Evolutionary conservation across 2,888 invertebrate species (phyloP).

Genomic region (Lasioglossum vierecki): DNA sequence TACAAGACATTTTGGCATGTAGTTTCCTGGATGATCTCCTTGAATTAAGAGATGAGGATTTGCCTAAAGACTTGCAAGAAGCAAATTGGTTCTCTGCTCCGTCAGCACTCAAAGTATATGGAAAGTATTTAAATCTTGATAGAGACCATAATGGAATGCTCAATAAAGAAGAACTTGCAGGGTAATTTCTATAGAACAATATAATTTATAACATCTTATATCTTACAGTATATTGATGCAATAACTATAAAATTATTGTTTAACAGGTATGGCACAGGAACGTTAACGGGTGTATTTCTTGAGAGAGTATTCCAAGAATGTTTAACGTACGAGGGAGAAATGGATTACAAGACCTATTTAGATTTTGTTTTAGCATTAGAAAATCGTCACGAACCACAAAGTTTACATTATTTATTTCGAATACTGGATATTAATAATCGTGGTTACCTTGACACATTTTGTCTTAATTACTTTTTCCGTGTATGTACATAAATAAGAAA

Average conservation of each 20-base stretch:
- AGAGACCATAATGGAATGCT: constrained; percentile 98
- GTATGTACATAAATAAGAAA: constrained; percentile 82
- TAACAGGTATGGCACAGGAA: constrained; percentile 93
- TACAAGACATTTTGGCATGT: constrained; percentile 95
- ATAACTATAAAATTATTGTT: constrained; percentile 34
- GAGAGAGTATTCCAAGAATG: constrained; percentile 98
- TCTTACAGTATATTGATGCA: background rate
- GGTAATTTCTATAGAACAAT: constrained; percentile 84
- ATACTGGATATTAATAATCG: constrained; percentile 95
- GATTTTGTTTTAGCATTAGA: constrained; percentile 97
- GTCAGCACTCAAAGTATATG: constrained; percentile 95
- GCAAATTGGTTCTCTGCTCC: constrained; percentile 96
- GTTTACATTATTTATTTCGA: constrained; percentile 95
- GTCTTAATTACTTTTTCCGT: constrained; percentile 96
- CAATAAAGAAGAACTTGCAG: constrained; percentile 94
- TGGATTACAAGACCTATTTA: constrained; percentile 98
- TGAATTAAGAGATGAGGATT: constrained; percentile 93
- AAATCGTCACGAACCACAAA: constrained; percentile 95
- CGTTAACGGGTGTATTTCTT: constrained; percentile 95
- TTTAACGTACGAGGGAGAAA: constrained; percentile 96
- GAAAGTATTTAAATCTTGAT: constrained; percentile 96
- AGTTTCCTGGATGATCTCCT: constrained; percentile 96
- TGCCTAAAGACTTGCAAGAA: constrained; percentile 93
- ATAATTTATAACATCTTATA: background rate
- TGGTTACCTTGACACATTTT: constrained; percentile 95